Conservation (phyloP, 2,113 vertebrate genomes). For the Phycodurus eques region DNA sequence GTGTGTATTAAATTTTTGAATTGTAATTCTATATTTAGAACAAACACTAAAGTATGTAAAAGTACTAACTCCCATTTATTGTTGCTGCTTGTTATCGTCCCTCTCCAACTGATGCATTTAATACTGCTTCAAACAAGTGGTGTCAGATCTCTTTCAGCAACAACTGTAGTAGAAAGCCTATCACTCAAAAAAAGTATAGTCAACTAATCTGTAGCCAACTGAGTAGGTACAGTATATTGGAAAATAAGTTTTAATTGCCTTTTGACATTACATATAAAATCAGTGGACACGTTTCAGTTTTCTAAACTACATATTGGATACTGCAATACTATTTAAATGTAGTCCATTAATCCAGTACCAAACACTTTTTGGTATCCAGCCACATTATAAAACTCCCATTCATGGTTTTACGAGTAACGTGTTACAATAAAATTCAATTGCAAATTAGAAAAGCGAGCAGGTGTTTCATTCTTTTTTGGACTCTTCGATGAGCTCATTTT, state of each 20-base stretch:
- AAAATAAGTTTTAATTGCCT: not conserved
- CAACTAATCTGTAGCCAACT: not conserved
- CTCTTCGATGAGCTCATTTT: not conserved
- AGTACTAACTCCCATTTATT: too few species aligned
- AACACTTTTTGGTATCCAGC: not conserved
- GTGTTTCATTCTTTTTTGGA: conserved; percentile 16
- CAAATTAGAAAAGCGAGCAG: conserved; percentile 8
- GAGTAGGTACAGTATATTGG: not conserved
- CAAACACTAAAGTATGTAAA: too few species aligned
- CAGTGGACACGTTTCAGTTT: not conserved
- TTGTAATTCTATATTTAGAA: too few species aligned
- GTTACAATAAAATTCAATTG: conserved; percentile 29
- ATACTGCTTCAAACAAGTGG: too few species aligned
- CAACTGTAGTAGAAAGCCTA: not conserved
- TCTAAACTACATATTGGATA: conserved; percentile 7
- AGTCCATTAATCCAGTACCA: conserved; percentile 8
- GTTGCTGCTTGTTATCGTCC: too few species aligned
- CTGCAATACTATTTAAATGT: conserved; percentile 2
- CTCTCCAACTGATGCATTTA: too few species aligned
- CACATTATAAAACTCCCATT: conserved; percentile 9
- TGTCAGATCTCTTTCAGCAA: too few species aligned
- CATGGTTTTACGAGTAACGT: conserved; percentile 19
- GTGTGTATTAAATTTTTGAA: too few species aligned
- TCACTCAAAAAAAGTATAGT: not conserved
- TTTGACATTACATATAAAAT: not conserved